Base-by-base conservation (phyloP, 2,113 vertebrate genomes). In the Heloderma charlesbogerti region DNA sequence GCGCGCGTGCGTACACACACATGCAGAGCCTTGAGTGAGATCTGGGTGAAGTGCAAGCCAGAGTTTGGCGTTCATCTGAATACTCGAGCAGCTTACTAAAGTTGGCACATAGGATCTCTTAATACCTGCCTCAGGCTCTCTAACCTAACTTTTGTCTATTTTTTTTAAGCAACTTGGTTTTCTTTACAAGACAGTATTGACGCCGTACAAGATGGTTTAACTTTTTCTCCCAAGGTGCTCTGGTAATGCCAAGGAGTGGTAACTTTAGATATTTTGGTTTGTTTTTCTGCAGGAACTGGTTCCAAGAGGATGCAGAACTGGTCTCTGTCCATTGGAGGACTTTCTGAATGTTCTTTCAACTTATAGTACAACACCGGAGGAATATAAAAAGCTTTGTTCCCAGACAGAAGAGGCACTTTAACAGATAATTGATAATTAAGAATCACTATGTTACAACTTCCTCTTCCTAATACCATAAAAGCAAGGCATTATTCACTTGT, bases 251-350 rank as follows among this genome's bases (percentile, higher is more conserved):
- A 37, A 31, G 2, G 4, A 37, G 12, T 31, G 37, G 20, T 80
- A 20, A 29, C 51, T 6, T 45, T n/a, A 31, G 10, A 45, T 77
- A n/a, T 18, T 88, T 79, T 37, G 25, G 37, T 37, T 57, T 74
- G 51, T 95, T 57, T 90, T 51, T 96, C 87, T 94, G 6, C 92
- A 99, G 99, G 99, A 98, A 88, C 98, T 98, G 92, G 97, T 98
- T 82, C 97, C 98, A 1, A 97, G 95, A 86, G 98, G 98, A 75
- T 99, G 99, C 81, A 98, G 97, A 86, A 96, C 96, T 63, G 96
- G 96, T 86, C 97, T 99, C 95, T 99, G 99, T 94, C 98, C 98
- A 0, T 97, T 99, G 45, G 89, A 98, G 86, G 97, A 98, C 91
- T 99, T 99, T 96, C 96, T 98, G 91, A 86, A 96, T 72, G 94